Base-by-base conservation (phyloP, 1,140 invertebrate genomes). In the Frieseomelitta varia region DNA sequence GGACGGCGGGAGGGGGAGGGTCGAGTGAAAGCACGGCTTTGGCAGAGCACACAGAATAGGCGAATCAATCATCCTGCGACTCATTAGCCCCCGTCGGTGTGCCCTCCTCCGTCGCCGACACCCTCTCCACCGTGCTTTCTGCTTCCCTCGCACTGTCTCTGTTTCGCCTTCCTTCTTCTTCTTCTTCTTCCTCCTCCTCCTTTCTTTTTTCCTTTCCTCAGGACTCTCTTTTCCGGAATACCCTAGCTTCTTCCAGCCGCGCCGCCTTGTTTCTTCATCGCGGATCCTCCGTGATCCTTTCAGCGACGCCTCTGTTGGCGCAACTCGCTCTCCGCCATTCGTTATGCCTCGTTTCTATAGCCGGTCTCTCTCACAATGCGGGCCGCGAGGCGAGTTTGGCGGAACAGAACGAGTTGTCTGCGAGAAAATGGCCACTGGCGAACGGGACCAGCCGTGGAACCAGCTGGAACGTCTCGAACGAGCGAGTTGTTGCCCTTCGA, bases 11-110 rank as follows among this genome's bases (percentile, higher is more conserved):
- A 27, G 19, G 56, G 19, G 19, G 69, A 69, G 58, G 68, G 81
- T 79, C 75, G 86, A 91, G 92, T 92, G 91, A 93, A 93, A 93
- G 92, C 91, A 85, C 84, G 84, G 87, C 77, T 79, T 85, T 86
- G 88, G 86, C 88, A 84, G 87, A 91, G 81, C 88, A 89, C 87
- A 47, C 39, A 30, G 90, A 89, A 92, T 91, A 91, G 87, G 91
- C 87, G 91, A 93, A 93, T 93, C 93, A 93, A 93, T 94, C 93
- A 94, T 94, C 90, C 91, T 87, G 93, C 92, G 92, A 93, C 91
- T 94, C 93, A 94, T 94, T 94, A 94, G 90, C 91, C 87, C 87
- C 88, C 87, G 84, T 77, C 87, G 89, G 87, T 90, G 90, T 83
- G 78, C 85, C 85, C 87, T 81, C 80, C 85, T 83, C 88, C 87